These are phyloP conservation scores for Gnatocerus cornutus DNA, from an alignment of 2,888 invertebrate genomes.

Conservation along the genomic window DNA sequence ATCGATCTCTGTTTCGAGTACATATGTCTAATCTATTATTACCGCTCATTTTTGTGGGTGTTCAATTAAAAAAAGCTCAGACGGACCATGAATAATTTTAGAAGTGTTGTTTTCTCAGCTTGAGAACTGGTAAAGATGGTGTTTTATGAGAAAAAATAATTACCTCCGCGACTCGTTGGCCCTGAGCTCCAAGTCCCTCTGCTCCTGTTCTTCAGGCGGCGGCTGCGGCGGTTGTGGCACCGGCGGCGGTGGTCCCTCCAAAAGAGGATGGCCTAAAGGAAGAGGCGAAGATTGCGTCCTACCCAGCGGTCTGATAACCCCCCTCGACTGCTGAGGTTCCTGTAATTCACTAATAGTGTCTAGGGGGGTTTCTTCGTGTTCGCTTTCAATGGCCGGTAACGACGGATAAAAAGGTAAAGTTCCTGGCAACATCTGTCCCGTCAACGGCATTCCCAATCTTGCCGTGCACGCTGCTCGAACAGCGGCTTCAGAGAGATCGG, in stretches of 20 bases:
- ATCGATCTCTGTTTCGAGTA: too few species aligned
- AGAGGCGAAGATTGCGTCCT: constrained; percentile 96
- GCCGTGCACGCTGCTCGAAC: constrained; percentile 82
- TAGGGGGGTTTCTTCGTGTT: constrained; percentile 74
- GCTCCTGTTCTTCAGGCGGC: constrained; percentile 74
- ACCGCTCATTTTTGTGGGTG: too few species aligned
- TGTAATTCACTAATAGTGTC: constrained; percentile 71
- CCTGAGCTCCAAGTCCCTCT: constrained; percentile 68
- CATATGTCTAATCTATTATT: too few species aligned
- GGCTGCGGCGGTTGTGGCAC: constrained; percentile 65
- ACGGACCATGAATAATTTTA: too few species aligned
- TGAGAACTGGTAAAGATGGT: background rate
- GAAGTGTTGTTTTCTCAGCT: background rate
- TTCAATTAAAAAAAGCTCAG: too few species aligned
- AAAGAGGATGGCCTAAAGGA: constrained; percentile 91
- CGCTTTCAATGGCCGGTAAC: constrained; percentile 75
- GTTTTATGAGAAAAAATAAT: background rate
- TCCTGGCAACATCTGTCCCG: constrained; percentile 78
- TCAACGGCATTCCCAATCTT: constrained; percentile 76
- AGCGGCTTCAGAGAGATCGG: constrained; percentile 84
- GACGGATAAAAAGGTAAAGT: constrained; percentile 83
- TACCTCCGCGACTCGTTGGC: constrained; percentile 71
- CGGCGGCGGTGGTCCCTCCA: constrained; percentile 69
- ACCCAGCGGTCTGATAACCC: constrained; percentile 82
- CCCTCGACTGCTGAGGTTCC: constrained; percentile 65